Conservation (phyloP, 2,888 invertebrate species). For the Dioctria linearis region DNA sequence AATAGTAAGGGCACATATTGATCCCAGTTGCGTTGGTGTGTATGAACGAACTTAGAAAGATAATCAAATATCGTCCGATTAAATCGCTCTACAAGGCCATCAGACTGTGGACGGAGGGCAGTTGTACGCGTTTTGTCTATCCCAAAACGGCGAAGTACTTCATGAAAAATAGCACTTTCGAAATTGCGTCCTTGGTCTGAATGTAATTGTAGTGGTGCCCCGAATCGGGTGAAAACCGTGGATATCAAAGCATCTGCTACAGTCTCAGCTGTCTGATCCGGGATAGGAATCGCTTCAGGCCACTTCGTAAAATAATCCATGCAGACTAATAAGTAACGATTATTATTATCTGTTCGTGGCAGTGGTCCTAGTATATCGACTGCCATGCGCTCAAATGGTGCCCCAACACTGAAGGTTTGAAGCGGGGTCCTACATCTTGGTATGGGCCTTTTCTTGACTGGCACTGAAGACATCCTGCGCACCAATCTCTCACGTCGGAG, state of each 20-base stretch:
- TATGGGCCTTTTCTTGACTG: neutral
- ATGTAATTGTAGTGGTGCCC: constrained; percentile 31
- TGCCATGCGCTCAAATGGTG: constrained; percentile 51
- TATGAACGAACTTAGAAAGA: too few relatives aligned
- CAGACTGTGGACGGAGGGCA: too few relatives aligned
- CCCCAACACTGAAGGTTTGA: constrained; percentile 57
- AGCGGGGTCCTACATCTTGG: neutral
- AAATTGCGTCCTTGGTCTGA: constrained; percentile 53
- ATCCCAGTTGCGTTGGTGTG: too few relatives aligned
- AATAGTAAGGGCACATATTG: too few relatives aligned
- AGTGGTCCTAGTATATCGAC: constrained; percentile 53
- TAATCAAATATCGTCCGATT: too few relatives aligned
- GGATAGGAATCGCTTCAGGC: constrained; percentile 47
- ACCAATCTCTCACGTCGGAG: neutral
- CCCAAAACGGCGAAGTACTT: too few relatives aligned
- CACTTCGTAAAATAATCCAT: constrained; percentile 60
- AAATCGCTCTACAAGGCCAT: too few relatives aligned
- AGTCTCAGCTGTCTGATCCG: too few relatives aligned
- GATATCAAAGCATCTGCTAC: constrained; percentile 5
- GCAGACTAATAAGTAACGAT: constrained; percentile 55
- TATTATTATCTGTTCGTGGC: constrained; percentile 3
- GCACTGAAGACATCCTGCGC: neutral
- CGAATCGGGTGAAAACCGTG: constrained; percentile 55
- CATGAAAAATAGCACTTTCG: constrained; percentile 38
- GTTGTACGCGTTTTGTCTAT: too few relatives aligned